A percentile compares a stretch with the other conserved stretches of the same genome.
Evolutionary conservation across 2,888 invertebrate genomes (phyloP).

Genomic region (Smittia sp.): DNA sequence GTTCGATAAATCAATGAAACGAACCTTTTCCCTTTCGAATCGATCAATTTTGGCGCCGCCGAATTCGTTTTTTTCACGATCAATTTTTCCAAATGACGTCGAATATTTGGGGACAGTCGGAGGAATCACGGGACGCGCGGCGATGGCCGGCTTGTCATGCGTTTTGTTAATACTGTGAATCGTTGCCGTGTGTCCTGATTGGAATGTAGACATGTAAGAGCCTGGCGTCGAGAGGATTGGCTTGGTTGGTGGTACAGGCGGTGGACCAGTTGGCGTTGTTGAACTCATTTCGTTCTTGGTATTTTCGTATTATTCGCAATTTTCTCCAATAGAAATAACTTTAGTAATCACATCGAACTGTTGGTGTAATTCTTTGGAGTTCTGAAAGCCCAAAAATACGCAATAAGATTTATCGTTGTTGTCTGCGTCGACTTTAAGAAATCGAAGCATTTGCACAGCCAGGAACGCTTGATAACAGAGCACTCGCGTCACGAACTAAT

Average conservation of each 20-base stretch:
- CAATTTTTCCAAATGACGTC: constrained; percentile 69
- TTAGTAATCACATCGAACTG: constrained; percentile 18
- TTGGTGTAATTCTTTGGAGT: constrained; percentile 9
- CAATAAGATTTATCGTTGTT: neutral
- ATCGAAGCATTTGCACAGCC: constrained; percentile 13
- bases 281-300: constrained; percentile 41
- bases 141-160: constrained; percentile 51
- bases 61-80: constrained; percentile 57
- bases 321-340: neutral
- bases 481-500: too few relatives aligned
- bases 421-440: neutral
- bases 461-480: neutral
- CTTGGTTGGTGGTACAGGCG: constrained; percentile 46
- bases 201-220: constrained; percentile 47
- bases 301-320: neutral
- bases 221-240: constrained; percentile 47
- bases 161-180: constrained; percentile 47
- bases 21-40: constrained; percentile 47
- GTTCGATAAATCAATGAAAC: neutral
- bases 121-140: constrained; percentile 68
- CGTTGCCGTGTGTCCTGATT: constrained; percentile 46
- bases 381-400: neutral
- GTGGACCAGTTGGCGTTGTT: constrained; percentile 45
- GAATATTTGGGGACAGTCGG: constrained; percentile 78
- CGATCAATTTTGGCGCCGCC: constrained; percentile 56